These are phyloP conservation scores for Panurus biarmicus DNA, from an alignment of 2,113 vertebrate species.

Conservation along the genomic window DNA sequence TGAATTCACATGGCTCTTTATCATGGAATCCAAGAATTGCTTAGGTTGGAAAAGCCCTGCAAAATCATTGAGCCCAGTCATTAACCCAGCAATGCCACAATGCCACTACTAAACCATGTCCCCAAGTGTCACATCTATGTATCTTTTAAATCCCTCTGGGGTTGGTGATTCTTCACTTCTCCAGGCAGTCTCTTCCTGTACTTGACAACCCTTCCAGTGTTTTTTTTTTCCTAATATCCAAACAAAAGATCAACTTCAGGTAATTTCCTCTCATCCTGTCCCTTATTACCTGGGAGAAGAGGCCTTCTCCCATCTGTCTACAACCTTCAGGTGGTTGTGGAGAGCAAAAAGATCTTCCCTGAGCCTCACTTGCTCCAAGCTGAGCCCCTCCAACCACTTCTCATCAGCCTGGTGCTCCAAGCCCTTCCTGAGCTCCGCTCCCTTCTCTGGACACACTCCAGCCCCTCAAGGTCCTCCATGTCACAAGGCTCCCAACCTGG, in stretches of 20 bases:
- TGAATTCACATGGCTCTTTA: accelerated
- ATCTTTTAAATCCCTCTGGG: not conserved
- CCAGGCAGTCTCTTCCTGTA: not conserved
- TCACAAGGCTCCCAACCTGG: not conserved
- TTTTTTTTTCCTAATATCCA: not conserved
- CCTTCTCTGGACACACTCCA: not conserved
- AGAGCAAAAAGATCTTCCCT: not conserved
- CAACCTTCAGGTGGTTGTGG: not conserved
- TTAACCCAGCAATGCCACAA: not conserved
- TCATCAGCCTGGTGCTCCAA: not conserved
- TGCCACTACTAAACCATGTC: not conserved
- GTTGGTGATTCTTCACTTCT: not conserved
- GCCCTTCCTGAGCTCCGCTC: not conserved
- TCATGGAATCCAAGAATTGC: not conserved
- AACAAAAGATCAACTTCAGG: not conserved
- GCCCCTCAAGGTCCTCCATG: not conserved
- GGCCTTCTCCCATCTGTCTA: not conserved
- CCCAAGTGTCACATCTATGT: not conserved
- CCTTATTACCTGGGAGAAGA: not conserved
- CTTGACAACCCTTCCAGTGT: not conserved
- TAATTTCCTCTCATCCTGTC: not conserved
- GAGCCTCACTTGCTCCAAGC: not conserved
- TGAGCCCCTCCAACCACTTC: not conserved
- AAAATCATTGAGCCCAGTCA: not conserved
- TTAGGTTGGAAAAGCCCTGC: not conserved